A percentile compares a stretch with the other conserved stretches of the same genome.
Evolutionary conservation across 1,140 invertebrate species (phyloP).

Genomic region (Melanaphis sacchari): DNA sequence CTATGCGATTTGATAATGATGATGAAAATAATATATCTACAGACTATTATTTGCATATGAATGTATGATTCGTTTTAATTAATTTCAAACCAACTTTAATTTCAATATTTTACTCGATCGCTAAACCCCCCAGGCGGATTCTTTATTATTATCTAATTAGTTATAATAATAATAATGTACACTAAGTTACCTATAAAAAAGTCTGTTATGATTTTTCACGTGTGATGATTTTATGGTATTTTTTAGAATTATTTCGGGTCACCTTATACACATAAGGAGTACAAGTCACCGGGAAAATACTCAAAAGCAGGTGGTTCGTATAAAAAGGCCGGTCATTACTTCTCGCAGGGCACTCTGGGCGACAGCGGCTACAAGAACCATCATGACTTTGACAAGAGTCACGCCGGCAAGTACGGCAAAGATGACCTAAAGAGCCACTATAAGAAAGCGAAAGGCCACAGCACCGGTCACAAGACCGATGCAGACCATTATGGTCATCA

Average conservation of each 20-base stretch:
- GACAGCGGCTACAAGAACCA: conserved; percentile 69
- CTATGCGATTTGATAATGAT: background rate
- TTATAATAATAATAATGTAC: too few species aligned
- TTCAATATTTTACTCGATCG: background rate
- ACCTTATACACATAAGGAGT: conserved; percentile 45
- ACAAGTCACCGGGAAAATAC: conserved; percentile 53
- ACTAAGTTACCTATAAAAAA: background rate
- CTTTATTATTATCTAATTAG: background rate
- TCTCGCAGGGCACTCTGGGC: conserved; percentile 66
- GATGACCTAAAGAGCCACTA: conserved; percentile 60
- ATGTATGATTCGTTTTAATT: background rate
- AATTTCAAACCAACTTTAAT: background rate
- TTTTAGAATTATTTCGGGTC: conserved; percentile 24
- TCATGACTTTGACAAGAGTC: conserved; percentile 62
- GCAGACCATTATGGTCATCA: conserved; percentile 64
- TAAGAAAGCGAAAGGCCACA: conserved; percentile 60
- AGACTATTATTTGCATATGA: background rate
- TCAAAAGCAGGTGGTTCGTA: conserved; percentile 64
- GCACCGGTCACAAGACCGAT: conserved; percentile 59
- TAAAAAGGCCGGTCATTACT: conserved; percentile 65
- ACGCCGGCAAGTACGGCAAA: conserved; percentile 60
- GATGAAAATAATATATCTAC: background rate
- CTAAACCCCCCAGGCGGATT: background rate
- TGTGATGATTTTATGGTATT: background rate
- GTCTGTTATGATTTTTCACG: background rate